phyloP scores from a whole-genome alignment of 1,140 invertebrate genomes.

The Aphelinus certus region DNA sequence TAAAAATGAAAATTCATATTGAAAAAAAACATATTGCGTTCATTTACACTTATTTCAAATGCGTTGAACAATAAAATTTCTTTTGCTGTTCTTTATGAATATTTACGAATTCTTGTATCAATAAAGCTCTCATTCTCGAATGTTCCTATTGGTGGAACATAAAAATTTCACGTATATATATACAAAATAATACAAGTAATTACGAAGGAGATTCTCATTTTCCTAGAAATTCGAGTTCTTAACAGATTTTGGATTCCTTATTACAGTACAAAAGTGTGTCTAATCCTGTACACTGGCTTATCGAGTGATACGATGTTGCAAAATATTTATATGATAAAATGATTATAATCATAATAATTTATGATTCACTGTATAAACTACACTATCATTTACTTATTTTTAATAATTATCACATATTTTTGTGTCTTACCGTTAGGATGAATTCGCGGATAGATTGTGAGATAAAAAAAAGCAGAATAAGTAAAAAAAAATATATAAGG shows the following conservation, averaged over 20 bases:
- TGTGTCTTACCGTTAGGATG: slow-evolving; percentile 16
- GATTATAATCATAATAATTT: slow-evolving; percentile 38
- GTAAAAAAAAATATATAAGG: slow-evolving; percentile 4
- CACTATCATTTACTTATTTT: slow-evolving; percentile 41
- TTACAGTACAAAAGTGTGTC: slow-evolving; percentile 27
- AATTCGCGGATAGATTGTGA: not conserved
- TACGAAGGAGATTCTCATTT: too few relatives aligned
- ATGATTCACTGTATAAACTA: slow-evolving; percentile 38
- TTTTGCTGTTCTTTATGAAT: too few relatives aligned
- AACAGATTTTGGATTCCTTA: slow-evolving; percentile 48
- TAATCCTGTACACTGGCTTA: slow-evolving; percentile 31
- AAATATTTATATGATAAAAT: slow-evolving; percentile 35
- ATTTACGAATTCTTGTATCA: too few relatives aligned
- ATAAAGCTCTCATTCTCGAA: too few relatives aligned
- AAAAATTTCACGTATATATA: too few relatives aligned
- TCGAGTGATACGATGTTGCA: slow-evolving; percentile 33
- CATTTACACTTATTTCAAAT: too few relatives aligned
- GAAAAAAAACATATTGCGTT: too few relatives aligned
- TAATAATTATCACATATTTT: slow-evolving; percentile 42
- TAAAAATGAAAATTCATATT: too few relatives aligned
- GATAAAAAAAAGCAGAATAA: slow-evolving; percentile 16
- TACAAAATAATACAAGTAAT: too few relatives aligned
- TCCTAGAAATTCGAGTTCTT: too few relatives aligned
- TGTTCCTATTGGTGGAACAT: too few relatives aligned
- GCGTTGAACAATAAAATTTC: too few relatives aligned